phyloP scores from a whole-genome alignment of 2,797 vertebrate species.

The Tenualosa ilisha region DNA sequence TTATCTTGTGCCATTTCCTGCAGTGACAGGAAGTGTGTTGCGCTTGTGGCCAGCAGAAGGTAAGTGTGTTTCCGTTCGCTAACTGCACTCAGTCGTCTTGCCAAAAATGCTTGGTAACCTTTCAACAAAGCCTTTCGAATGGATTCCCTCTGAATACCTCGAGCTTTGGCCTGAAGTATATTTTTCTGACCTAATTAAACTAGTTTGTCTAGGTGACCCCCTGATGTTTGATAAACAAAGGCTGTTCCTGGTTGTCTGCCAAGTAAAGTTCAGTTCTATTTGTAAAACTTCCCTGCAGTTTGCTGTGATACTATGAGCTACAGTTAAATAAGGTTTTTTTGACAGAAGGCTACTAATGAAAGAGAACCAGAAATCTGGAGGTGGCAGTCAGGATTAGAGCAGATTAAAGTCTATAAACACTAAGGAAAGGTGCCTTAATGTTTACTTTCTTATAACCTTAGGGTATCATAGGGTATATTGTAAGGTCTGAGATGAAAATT shows the following conservation, averaged over 20 bases:
- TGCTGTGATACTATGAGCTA: not conserved
- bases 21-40: constrained; percentile 56
- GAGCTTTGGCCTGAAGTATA: not conserved
- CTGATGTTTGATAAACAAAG: not conserved
- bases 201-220: not conserved
- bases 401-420: too few species aligned
- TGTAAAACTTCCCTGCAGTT: not conserved
- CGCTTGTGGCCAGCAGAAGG: constrained; percentile 48
- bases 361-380: too few species aligned
- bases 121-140: not conserved
- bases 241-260: not conserved
- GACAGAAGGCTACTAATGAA: too few species aligned
- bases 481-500: too few species aligned
- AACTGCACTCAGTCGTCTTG: not conserved
- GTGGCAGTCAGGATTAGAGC: too few species aligned
- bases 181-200: not conserved
- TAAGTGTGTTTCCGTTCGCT: constrained; percentile 56
- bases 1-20: constrained; percentile 57
- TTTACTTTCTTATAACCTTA: too few species aligned
- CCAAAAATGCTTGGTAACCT: not conserved
- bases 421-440: too few species aligned
- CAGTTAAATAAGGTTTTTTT: too few species aligned
- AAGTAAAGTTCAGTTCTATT: not conserved
- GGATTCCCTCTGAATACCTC: not conserved
- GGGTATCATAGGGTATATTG: too few species aligned